Base-by-base conservation (phyloP, 2,888 invertebrate genomes). In the Schizaphis graminum region DNA sequence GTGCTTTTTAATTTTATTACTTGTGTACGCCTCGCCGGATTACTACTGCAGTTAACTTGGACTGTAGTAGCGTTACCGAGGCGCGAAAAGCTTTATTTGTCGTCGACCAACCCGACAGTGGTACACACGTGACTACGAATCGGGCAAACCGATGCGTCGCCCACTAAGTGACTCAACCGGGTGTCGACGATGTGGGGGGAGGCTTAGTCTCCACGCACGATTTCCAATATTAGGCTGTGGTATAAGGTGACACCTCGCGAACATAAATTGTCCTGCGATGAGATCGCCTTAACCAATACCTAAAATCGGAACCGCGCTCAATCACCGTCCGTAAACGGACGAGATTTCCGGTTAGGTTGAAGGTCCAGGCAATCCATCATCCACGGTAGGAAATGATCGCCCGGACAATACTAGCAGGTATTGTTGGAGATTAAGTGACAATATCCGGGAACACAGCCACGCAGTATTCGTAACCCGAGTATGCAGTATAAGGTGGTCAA, bases 11-110 rank as follows among this genome's bases (percentile, higher is more conserved):
- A 0, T 56, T 2, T 2, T 7, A 7, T 57, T 24, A 7, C 4
- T 21, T n/a, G 26, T 91, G 85, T 91, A 91, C 91, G 91, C 91
- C 91, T n/a, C 44, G 56, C 41, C 84, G 91, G 85, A 56, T 41
- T 13, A 41, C 91, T 44, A n/a, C 21, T 44, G 21, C 56, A 91
- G 91, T 85, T 56, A 28, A 21, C 41, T 24, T 85, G 3, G 56
- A 84, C 91, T 85, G 13, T 13, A 49, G 13, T 0, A 26, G 67
- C 35, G 61, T 35, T 49, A 21, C 90, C 90, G 35, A 90, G 90
- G 90, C 90, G 90, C 84, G 8, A 44, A 4, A n/a, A 47, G 2
- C 0, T 86, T 57, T 13, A 11, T 92, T 26, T 92, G 1, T 35
- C 92, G 87, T 41, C 61, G 49, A 87, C 87, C 41, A 57, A 92